A percentile compares a stretch with the other conserved stretches of the same genome.
Conservation (phyloP, 1,140 invertebrate species). For the Euura lappo region DNA sequence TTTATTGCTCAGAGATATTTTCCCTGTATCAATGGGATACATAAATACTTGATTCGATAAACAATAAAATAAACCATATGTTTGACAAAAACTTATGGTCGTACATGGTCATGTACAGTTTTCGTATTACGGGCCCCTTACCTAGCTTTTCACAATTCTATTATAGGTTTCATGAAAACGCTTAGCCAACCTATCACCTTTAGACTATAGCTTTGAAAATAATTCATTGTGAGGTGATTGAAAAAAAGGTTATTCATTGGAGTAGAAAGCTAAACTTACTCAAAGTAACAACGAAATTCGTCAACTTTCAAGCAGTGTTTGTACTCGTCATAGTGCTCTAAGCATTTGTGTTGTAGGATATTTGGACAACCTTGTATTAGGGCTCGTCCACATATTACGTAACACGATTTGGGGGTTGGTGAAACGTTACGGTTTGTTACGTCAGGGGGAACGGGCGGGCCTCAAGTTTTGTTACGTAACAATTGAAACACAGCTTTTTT, state of each 20-base stretch:
- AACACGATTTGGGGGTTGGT: no score
- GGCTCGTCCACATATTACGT: no score
- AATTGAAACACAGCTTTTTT: no score
- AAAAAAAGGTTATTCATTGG: background rate
- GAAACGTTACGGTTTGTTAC: no score
- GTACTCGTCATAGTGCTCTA: background rate
- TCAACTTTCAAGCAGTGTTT: background rate
- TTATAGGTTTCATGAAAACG: background rate
- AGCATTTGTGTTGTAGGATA: conserved; percentile 3
- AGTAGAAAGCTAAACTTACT: background rate
- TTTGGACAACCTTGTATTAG: conserved; percentile 3
- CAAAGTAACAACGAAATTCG: background rate
- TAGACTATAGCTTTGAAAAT: background rate
- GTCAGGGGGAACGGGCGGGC: no score
- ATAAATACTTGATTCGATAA: background rate
- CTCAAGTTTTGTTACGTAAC: no score
- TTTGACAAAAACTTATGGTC: background rate
- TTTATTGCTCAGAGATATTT: background rate
- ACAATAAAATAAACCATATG: background rate
- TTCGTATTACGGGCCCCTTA: background rate
- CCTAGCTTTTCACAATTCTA: background rate
- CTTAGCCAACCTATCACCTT: background rate
- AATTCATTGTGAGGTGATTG: background rate
- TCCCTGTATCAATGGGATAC: conserved; percentile 1
- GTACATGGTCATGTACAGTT: background rate